Conservation (phyloP, 2,113 vertebrate genomes). For the Xenus cinereus region DNA sequence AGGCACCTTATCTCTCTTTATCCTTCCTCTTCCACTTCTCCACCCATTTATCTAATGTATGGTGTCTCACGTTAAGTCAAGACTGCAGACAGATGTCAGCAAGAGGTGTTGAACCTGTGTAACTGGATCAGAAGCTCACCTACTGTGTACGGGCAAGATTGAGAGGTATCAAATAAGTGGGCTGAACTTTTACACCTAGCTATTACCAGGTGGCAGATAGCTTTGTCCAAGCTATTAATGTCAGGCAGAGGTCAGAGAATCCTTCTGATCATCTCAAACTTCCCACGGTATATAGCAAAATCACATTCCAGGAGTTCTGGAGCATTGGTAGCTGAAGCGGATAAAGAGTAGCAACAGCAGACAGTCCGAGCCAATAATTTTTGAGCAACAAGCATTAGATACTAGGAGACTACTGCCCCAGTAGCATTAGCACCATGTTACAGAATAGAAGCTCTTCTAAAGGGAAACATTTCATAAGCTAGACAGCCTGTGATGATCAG, state of each 20-base stretch:
- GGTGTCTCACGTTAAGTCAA: neutral
- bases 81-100: neutral
- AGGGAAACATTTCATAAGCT: neutral
- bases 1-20: neutral
- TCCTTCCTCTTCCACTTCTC: neutral
- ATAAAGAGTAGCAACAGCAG: neutral
- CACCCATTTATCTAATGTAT: neutral
- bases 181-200: neutral
- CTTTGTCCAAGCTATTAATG: neutral
- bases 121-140: neutral
- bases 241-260: neutral
- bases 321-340: neutral
- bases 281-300: neutral
- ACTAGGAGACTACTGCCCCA: neutral
- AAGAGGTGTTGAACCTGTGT: neutral
- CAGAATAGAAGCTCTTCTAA: neutral
- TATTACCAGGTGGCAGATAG: neutral
- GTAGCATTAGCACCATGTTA: neutral
- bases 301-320: neutral
- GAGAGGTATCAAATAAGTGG: neutral
- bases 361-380: neutral
- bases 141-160: neutral
- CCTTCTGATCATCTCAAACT: neutral
- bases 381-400: neutral
- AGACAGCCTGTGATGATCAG: neutral